These are phyloP conservation scores for Odontomachus brunneus DNA, from an alignment of 1,140 invertebrate species.

Conservation along the genomic window DNA sequence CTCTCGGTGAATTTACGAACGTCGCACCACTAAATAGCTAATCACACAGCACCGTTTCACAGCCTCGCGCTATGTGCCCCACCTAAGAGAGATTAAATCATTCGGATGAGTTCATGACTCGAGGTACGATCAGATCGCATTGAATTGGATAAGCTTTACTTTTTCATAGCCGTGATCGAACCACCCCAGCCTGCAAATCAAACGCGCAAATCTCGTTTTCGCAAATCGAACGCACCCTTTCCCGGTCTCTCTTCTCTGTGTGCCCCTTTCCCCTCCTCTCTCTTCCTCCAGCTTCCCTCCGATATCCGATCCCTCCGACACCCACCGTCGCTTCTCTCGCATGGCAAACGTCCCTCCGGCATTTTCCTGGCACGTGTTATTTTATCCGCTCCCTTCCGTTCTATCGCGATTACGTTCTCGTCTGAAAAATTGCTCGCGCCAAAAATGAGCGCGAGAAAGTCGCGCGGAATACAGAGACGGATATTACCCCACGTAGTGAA, in stretches of 20 bases:
- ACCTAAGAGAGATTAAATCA: conserved; percentile 54
- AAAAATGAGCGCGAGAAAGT: conserved; percentile 22
- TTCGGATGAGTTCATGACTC: conserved; percentile 41
- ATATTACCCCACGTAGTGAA: neutral
- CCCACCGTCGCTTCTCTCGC: neutral
- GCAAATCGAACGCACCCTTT: conserved; percentile 63
- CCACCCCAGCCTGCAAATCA: conserved; percentile 61
- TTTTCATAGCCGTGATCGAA: conserved; percentile 60
- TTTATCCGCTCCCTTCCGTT: conserved; percentile 36
- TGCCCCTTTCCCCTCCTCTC: neutral
- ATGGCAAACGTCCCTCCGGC: conserved; percentile 19
- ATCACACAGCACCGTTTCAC: neutral
- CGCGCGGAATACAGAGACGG: conserved; percentile 5
- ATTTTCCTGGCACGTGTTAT: conserved; percentile 60
- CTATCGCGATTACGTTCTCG: conserved; percentile 15
- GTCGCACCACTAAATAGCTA: neutral
- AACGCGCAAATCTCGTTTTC: conserved; percentile 69
- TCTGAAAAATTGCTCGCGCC: conserved; percentile 36
- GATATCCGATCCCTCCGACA: conserved; percentile 39
- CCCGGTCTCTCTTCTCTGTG: neutral
- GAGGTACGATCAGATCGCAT: conserved; percentile 10
- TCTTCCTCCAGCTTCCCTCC: neutral
- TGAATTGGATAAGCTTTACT: conserved; percentile 65
- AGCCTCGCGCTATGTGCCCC: neutral
- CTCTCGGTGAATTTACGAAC: neutral